A percentile compares a stretch with the other conserved stretches of the same genome.
Conservation (phyloP, 2,113 vertebrate genomes). For the Nerophis lumbriciformis region DNA sequence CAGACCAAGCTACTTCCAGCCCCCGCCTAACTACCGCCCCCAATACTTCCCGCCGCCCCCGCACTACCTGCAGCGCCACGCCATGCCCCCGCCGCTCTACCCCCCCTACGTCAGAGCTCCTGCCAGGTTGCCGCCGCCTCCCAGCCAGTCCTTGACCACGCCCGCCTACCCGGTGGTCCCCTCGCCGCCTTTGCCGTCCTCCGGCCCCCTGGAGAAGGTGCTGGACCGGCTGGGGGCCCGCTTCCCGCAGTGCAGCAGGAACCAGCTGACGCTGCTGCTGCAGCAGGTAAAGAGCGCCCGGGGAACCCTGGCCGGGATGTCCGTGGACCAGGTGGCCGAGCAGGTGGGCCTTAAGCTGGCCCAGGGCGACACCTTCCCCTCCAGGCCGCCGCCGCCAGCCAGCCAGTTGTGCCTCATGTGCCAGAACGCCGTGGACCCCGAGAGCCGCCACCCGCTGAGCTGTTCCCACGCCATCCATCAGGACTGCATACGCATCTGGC, state of each 20-base stretch:
- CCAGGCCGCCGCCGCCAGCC: neutral
- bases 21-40: constrained; percentile 1
- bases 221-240: constrained; percentile 80
- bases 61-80: neutral
- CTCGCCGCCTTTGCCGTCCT: constrained; percentile 6
- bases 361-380: constrained; percentile 51
- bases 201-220: constrained; percentile 81
- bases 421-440: constrained; percentile 80
- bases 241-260: constrained; percentile 83
- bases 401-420: constrained; percentile 88
- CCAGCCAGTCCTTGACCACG: constrained; percentile 41
- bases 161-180: neutral
- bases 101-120: neutral
- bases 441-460: constrained; percentile 79
- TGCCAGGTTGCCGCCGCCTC: constrained; percentile 25
- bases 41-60: constrained; percentile 4
- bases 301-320: constrained; percentile 84
- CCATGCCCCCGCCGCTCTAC: neutral
- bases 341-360: constrained; percentile 75
- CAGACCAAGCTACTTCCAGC: constrained; percentile 31
- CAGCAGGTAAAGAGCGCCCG: constrained; percentile 89
- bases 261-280: constrained; percentile 80
- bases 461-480: constrained; percentile 83
- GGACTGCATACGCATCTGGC: constrained; percentile 68
- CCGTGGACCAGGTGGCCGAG: constrained; percentile 83